phyloP scores from a whole-genome alignment of 1,140 invertebrate genomes.

The Drosophila pallidifrons region DNA sequence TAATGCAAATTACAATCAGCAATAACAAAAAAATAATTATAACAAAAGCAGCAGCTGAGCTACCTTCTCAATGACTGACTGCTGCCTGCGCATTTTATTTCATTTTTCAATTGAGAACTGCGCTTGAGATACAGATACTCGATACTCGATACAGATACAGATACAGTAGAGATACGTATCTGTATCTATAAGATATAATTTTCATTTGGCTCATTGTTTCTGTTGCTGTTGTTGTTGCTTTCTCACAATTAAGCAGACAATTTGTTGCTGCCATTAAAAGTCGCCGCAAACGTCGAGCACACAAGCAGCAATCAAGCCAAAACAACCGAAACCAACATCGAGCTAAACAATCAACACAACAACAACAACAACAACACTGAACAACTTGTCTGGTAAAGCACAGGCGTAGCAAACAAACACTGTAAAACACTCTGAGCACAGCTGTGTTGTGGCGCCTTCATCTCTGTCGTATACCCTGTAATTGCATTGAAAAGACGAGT shows the following conservation, averaged over 20 bases:
- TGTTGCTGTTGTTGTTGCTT: constrained; percentile 57
- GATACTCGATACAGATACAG: constrained; percentile 18
- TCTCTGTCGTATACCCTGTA: background rate
- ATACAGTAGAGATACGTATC: constrained; percentile 3
- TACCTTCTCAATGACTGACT: constrained; percentile 5
- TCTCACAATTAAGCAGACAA: constrained; percentile 76
- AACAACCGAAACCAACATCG: background rate
- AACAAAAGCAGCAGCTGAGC: constrained; percentile 17
- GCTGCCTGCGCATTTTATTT: constrained; percentile 41
- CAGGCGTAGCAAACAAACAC: constrained; percentile 48
- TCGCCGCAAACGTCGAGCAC: constrained; percentile 56
- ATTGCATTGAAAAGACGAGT: background rate
- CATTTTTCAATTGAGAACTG: constrained; percentile 27
- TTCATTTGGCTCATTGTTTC: constrained; percentile 16
- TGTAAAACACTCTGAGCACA: constrained; percentile 2
- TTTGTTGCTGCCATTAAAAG: constrained; percentile 49
- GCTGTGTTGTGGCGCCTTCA: constrained; percentile 29
- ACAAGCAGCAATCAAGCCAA: constrained; percentile 50
- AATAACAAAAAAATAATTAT: constrained; percentile 24
- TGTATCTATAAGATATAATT: constrained; percentile 23
- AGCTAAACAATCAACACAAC: background rate
- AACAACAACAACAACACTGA: background rate
- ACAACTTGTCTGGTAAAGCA: constrained; percentile 15
- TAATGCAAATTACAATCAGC: constrained; percentile 63
- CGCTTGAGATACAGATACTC: constrained; percentile 27